Conservation (phyloP, 37 sponge, comb jelly and placozoan species). For the Oopsacas minuta region DNA sequence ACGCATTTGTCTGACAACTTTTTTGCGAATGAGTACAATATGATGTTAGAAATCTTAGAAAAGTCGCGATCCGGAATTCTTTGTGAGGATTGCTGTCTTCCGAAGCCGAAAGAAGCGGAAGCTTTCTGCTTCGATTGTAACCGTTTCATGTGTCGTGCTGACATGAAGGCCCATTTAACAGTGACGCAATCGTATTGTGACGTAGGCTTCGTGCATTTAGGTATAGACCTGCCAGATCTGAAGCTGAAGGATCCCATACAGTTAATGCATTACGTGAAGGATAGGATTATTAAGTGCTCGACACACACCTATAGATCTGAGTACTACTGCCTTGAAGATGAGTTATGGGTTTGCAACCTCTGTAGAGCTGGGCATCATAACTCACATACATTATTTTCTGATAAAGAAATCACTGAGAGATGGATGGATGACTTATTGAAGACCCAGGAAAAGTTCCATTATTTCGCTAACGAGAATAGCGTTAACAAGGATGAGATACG, state of each 20-base stretch:
- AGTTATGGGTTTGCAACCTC: slow-evolving; percentile 1
- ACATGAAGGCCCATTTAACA: slow-evolving; percentile 8
- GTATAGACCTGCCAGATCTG: not conserved
- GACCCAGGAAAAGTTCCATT: not conserved
- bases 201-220: not conserved
- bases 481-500: not conserved
- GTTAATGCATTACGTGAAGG: not conserved
- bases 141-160: slow-evolving; percentile 8
- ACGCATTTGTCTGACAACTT: not conserved
- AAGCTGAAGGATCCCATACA: not conserved
- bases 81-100: not conserved
- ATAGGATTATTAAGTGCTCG: not conserved
- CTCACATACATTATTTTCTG: not conserved
- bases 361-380: not conserved
- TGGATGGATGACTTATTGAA: not conserved
- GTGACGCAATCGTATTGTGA: slow-evolving; percentile 12
- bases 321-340: not conserved
- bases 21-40: not conserved
- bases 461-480: not conserved
- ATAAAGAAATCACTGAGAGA: not conserved
- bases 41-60: not conserved
- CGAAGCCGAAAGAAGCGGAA: not conserved
- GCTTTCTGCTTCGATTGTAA: not conserved
- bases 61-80: not conserved
- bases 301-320: not conserved